Evolutionary conservation across 2,888 invertebrate species (phyloP).

Genomic region (Patella caerulea): DNA sequence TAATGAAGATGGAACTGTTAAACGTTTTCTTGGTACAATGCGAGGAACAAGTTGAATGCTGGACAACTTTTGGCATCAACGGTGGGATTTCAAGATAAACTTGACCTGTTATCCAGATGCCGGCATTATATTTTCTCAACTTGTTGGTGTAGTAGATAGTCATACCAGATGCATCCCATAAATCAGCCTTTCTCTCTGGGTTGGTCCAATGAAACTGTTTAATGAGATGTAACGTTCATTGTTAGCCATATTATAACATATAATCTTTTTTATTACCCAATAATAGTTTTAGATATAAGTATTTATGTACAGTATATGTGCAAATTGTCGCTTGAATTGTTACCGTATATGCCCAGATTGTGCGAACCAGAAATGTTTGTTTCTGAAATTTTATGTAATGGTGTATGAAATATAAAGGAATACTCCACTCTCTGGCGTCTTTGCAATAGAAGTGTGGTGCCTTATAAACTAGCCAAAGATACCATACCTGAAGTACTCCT

Average conservation of each 20-base stretch:
- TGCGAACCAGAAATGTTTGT: too few species aligned
- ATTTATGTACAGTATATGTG: too few species aligned
- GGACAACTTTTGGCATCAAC: constrained; percentile 3
- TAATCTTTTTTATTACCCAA: too few species aligned
- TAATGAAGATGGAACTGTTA: constrained; percentile 27
- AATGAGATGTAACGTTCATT: too few species aligned
- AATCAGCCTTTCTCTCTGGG: constrained; percentile 2
- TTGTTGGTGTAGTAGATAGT: constrained; percentile 9
- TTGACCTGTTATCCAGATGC: constrained; percentile 29
- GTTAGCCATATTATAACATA: too few species aligned
- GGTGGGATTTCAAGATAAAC: constrained; percentile 46
- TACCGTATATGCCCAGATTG: too few species aligned
- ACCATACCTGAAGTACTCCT: constrained; percentile 36
- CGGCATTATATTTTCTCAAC: constrained; percentile 13
- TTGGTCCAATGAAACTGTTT: constrained; percentile 20
- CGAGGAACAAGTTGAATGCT: constrained; percentile 17
- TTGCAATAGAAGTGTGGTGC: too few species aligned
- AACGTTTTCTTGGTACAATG: constrained; percentile 30
- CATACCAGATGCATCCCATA: constrained; percentile 16
- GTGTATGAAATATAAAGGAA: too few species aligned
- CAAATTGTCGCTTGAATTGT: too few species aligned
- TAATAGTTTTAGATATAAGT: too few species aligned
- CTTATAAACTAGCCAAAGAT: neutral
- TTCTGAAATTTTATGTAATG: too few species aligned
- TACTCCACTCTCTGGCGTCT: too few species aligned